phyloP scores from a whole-genome alignment of 2,888 invertebrate species.

The Cantharis rustica region DNA sequence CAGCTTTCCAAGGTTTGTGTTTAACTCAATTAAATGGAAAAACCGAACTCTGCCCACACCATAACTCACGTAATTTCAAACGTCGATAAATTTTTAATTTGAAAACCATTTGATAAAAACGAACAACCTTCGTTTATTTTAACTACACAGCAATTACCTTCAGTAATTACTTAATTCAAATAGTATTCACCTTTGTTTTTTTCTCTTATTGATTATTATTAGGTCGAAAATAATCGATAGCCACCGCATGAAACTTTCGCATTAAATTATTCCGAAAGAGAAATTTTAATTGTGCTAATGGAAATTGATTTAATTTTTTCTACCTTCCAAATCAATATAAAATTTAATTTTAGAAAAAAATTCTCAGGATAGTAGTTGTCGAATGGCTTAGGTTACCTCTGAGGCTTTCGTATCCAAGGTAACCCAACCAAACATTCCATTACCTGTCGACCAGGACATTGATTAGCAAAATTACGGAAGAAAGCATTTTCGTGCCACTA shows the following conservation, averaged over 20 bases:
- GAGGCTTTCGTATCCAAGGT: slow-evolving; percentile 26
- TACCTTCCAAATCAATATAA: background rate
- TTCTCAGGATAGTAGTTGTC: background rate
- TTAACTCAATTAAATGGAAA: background rate
- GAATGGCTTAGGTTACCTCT: slow-evolving; percentile 20
- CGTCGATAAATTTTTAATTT: background rate
- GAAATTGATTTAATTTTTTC: background rate
- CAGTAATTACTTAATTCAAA: background rate
- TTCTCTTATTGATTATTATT: background rate
- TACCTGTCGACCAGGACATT: slow-evolving; percentile 34
- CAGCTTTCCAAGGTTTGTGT: slow-evolving; percentile 65
- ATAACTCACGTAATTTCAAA: background rate
- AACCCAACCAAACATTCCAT: slow-evolving; percentile 33
- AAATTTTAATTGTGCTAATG: background rate
- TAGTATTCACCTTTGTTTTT: background rate
- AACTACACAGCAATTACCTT: background rate
- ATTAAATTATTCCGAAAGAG: background rate
- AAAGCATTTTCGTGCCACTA: slow-evolving; percentile 17
- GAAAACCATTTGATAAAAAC: background rate
- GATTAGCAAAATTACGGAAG: slow-evolving; percentile 29
- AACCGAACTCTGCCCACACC: background rate
- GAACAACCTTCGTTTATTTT: background rate
- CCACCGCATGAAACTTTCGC: background rate
- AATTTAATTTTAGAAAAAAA: background rate
- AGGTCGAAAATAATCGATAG: background rate